These are phyloP conservation scores for Cephalotes varians DNA, from an alignment of 2,888 invertebrate species.

Conservation along the genomic window DNA sequence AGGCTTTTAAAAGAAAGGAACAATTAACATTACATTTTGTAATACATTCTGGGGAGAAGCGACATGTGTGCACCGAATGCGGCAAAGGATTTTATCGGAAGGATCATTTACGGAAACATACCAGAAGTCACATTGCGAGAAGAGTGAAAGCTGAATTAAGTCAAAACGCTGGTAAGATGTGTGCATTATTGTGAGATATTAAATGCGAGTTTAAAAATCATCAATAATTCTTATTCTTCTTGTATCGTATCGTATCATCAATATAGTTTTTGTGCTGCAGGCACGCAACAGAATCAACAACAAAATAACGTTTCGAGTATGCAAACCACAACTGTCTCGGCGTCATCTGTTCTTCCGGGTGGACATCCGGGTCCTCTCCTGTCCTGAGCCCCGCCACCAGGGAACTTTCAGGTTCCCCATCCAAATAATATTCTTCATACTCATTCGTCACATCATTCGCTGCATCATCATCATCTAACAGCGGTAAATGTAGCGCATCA, in stretches of 20 bases:
- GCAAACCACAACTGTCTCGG: constrained; percentile 81
- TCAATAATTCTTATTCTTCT: not conserved
- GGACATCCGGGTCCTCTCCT: constrained; percentile 84
- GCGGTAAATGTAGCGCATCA: constrained; percentile 82
- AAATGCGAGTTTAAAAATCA: not conserved
- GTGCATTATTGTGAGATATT: not conserved
- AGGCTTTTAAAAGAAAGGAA: constrained; percentile 95
- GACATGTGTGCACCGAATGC: constrained; percentile 95
- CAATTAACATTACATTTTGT: constrained; percentile 95
- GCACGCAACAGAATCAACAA: constrained; percentile 83
- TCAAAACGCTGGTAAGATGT: constrained; percentile 87
- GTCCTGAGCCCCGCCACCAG: constrained; percentile 86
- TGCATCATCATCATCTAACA: constrained; percentile 82
- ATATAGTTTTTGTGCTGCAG: constrained; percentile 56
- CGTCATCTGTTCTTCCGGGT: constrained; percentile 83
- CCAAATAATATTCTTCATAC: constrained; percentile 84
- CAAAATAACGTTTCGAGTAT: constrained; percentile 84
- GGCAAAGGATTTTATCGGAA: constrained; percentile 96
- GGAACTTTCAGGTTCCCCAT: constrained; percentile 86
- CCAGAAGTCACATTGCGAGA: constrained; percentile 93
- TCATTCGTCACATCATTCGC: constrained; percentile 79
- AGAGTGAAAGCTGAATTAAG: constrained; percentile 94
- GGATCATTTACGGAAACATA: constrained; percentile 94
- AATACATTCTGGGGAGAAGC: constrained; percentile 95
- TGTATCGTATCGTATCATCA: not conserved